Conservation (phyloP, 2,888 invertebrate species). For the Conomelus anceps region DNA sequence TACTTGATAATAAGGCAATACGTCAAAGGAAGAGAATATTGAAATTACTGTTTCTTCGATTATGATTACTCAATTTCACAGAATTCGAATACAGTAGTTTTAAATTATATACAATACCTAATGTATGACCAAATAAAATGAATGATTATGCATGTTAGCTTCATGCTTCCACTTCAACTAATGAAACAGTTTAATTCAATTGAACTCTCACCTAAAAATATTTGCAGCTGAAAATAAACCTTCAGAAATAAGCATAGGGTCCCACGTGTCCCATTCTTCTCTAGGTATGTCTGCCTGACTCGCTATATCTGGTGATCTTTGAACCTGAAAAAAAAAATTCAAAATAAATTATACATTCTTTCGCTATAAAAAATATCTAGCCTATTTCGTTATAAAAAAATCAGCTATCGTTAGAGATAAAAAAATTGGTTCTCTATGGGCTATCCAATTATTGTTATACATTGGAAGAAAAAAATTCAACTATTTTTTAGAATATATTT, state of each 20-base stretch:
- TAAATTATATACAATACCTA: too few species aligned
- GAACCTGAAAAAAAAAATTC: conserved; percentile 53
- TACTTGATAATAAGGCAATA: too few species aligned
- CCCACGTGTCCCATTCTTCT: conserved; percentile 96
- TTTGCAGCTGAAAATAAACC: conserved; percentile 97
- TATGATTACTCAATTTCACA: too few species aligned
- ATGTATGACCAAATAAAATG: neutral
- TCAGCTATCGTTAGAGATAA: too few species aligned
- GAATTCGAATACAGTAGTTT: too few species aligned
- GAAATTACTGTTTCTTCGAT: too few species aligned
- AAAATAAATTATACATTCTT: neutral
- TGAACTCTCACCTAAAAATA: conserved; percentile 63
- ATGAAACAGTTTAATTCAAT: neutral
- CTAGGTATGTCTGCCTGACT: conserved; percentile 60
- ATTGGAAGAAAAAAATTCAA: too few species aligned
- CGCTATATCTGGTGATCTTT: conserved; percentile 52
- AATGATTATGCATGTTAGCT: neutral
- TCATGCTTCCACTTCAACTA: neutral
- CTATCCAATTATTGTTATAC: too few species aligned
- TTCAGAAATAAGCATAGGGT: conserved; percentile 93
- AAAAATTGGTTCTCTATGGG: too few species aligned
- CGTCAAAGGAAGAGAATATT: too few species aligned
- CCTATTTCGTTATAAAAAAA: too few species aligned
- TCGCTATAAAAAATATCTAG: neutral
- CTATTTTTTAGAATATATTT: too few species aligned